phyloP scores from a whole-genome alignment of 2,113 vertebrate species.

The Myotis yumanensis region DNA sequence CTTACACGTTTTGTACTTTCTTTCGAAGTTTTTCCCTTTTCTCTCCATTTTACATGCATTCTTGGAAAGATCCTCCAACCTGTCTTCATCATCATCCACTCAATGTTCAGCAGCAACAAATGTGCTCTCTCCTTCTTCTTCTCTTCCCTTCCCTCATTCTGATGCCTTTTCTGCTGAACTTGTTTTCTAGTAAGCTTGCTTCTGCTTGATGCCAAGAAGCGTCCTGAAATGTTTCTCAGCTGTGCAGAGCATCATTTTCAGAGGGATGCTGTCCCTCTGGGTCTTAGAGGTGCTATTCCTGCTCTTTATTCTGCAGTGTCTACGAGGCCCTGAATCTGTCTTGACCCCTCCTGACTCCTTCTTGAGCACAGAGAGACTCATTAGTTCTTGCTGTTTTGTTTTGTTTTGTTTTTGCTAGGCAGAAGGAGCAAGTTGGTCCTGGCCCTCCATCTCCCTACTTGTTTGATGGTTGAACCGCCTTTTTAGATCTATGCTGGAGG shows the following conservation, averaged over 20 bases:
- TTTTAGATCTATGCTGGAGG: not conserved
- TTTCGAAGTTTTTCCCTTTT: not conserved
- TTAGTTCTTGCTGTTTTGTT: not conserved
- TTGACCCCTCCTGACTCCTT: not conserved
- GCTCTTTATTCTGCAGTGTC: not conserved
- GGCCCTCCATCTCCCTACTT: not conserved
- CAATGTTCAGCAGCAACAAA: not conserved
- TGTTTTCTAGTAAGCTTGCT: not conserved
- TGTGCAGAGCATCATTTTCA: not conserved
- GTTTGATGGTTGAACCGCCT: not conserved
- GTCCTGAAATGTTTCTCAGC: not conserved
- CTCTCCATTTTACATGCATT: not conserved
- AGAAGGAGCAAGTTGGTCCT: not conserved
- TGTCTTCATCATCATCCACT: not conserved
- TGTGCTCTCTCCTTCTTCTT: not conserved
- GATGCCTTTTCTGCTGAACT: not conserved
- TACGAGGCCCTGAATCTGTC: not conserved
- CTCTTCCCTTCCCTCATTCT: not conserved
- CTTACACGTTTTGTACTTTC: not conserved
- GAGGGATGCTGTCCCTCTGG: not conserved
- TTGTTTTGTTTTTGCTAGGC: not conserved
- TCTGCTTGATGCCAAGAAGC: not conserved
- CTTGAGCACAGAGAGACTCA: not conserved
- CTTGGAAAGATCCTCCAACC: not conserved
- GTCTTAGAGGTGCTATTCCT: not conserved